Evolutionary conservation across 1,140 invertebrate species (phyloP).

Genomic region (Notospermus geniculatus): DNA sequence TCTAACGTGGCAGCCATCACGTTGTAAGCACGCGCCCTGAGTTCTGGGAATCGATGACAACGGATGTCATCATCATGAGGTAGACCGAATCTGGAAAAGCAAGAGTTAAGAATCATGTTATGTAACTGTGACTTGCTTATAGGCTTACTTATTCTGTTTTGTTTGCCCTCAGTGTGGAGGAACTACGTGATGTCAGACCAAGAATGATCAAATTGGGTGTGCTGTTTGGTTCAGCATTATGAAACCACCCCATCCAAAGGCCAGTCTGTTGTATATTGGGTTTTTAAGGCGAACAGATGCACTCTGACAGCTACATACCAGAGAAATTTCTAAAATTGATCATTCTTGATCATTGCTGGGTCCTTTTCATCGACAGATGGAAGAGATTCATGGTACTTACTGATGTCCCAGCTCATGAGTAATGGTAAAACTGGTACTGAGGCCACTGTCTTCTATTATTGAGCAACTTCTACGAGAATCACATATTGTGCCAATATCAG

Average conservation of each 20-base stretch:
- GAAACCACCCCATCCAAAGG: no score
- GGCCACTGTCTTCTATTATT: constrained; percentile 89
- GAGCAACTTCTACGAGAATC: constrained; percentile 80
- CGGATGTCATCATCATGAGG: constrained; percentile 78
- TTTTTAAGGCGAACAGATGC: no score
- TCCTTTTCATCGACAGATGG: neutral
- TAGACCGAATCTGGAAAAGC: constrained; percentile 73
- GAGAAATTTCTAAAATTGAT: no score
- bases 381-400: constrained; percentile 61
- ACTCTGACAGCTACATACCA: no score
- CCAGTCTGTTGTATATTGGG: no score
- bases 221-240: no score
- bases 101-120: constrained; percentile 13
- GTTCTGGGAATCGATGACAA: constrained; percentile 58
- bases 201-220: no score
- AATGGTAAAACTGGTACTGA: constrained; percentile 85
- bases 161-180: no score
- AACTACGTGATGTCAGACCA: no score
- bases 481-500: constrained; percentile 88
- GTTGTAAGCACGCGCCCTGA: constrained; percentile 51
- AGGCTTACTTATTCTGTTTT: no score
- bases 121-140: neutral
- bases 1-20: constrained; percentile 89
- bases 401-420: constrained; percentile 91
- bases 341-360: neutral